phyloP scores from a whole-genome alignment of 2,888 invertebrate genomes.

The Kuschelorhynchus macadamiae region DNA sequence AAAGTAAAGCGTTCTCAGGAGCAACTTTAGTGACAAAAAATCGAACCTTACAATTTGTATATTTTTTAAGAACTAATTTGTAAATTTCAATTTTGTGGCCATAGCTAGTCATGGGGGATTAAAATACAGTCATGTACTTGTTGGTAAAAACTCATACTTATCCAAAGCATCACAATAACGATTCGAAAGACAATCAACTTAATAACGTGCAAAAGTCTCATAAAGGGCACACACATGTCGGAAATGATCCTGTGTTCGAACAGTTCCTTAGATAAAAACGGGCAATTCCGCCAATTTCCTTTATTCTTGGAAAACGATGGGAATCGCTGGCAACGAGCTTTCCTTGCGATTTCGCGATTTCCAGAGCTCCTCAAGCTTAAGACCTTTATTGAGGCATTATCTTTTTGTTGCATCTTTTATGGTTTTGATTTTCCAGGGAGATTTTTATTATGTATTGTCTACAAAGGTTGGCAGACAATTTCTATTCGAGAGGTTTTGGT shows the following conservation, averaged over 20 bases:
- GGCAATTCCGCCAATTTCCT: slow-evolving; percentile 44
- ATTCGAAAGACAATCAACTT: slow-evolving; percentile 15
- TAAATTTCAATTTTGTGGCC: too few species aligned
- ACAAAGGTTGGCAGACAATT: too few species aligned
- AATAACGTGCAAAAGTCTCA: slow-evolving; percentile 13
- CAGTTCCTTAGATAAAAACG: slow-evolving; percentile 32
- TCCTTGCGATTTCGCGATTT: slow-evolving; percentile 41
- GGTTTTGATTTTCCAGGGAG: slow-evolving; percentile 22
- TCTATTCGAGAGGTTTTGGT: too few species aligned
- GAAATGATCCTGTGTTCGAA: slow-evolving; percentile 25
- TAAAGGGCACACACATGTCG: slow-evolving; percentile 31
- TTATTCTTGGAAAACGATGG: slow-evolving; percentile 37
- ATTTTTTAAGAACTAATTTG: too few species aligned
- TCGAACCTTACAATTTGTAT: too few species aligned
- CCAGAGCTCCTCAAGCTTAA: slow-evolving; percentile 36
- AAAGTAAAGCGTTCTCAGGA: too few species aligned
- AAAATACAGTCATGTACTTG: neutral
- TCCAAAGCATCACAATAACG: slow-evolving; percentile 22
- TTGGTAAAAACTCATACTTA: neutral
- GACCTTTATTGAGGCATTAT: slow-evolving; percentile 40
- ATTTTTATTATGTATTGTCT: slow-evolving; percentile 1
- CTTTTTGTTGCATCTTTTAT: slow-evolving; percentile 38
- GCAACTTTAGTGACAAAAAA: too few species aligned
- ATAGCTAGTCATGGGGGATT: too few species aligned
- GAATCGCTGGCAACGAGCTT: slow-evolving; percentile 41